Conservation (phyloP, 2,113 vertebrate genomes). For the Sphyrna mokarran region DNA sequence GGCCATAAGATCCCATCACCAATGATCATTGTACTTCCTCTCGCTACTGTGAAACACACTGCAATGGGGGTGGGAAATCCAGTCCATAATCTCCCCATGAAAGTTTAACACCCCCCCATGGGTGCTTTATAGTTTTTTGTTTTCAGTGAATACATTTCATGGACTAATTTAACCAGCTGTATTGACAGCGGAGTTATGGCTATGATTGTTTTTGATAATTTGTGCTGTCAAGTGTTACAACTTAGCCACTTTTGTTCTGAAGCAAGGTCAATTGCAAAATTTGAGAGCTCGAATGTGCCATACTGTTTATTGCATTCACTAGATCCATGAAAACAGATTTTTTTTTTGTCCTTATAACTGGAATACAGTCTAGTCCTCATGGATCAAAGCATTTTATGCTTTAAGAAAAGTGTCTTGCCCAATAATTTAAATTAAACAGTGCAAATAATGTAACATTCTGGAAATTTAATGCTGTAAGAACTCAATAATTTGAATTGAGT, state of each 20-base stretch:
- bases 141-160: conserved; percentile 48
- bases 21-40: no score
- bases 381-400: background rate
- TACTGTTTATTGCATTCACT: background rate
- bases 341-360: background rate
- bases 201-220: conserved; percentile 38
- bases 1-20: no score
- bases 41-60: no score
- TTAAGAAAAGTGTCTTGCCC: background rate
- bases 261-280: background rate
- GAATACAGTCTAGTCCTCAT: background rate
- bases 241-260: background rate
- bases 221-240: conserved; percentile 31
- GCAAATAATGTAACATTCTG: background rate
- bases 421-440: background rate
- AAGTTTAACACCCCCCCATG: conserved; percentile 44
- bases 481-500: background rate
- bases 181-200: conserved; percentile 42
- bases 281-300: background rate
- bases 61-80: no score
- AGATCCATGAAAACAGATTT: background rate
- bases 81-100: conserved; percentile 42
- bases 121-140: conserved; percentile 41
- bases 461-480: background rate
- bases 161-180: conserved; percentile 43